Evolutionary conservation across 2,888 invertebrate genomes (phyloP), one percentile per base, ranked within the genome.

Genomic region (Blomia tropicalis): DNA sequence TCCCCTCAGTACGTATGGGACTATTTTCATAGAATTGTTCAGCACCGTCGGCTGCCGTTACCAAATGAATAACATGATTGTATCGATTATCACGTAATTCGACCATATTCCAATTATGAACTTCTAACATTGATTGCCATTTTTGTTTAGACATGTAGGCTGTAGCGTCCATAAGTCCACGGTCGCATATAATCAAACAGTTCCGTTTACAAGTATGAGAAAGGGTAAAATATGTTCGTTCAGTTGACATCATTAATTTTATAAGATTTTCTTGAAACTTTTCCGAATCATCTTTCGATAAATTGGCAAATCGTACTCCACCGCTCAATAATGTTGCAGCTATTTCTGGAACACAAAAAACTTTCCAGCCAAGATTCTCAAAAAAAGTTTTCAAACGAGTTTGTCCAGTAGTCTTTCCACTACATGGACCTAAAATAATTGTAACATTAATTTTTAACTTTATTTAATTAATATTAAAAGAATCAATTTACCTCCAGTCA

Each of bases 11-110:
- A 17, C 98, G 84, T 70, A 91, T 89, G 19, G 83, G 83, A 76
- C 98, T 95, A 71, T 95, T 95, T 78, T 91, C 90, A 76, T 99
- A 98, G 77, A 92, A 98, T 68, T 87, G 86, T 76, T 96, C 95
- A 41, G 98, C 98, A 0, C 98, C 98, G 73, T 90, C 88, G 2
- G 96, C 96, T n/a, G 96, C 95, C 1, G 96, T 65, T 41, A 72
- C 89, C 85, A 91, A 85, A 75, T 91, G 90, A 67, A 91, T 82
- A 71, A 93, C 91, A 75, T 96, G 96, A 77, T 96, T 91, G 75
- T 98, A 98, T 63, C 96, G 81, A 67, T 86, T 87, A 76, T 93
- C 91, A 32, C 92, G 80, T 66, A 87, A 76, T 74, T 93, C 91
- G 67, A 96, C 88, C 69, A 83, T 82, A 76, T 93, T 88, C 92